Base-by-base conservation (phyloP, 2,113 vertebrate species). In the Felis chaus region DNA sequence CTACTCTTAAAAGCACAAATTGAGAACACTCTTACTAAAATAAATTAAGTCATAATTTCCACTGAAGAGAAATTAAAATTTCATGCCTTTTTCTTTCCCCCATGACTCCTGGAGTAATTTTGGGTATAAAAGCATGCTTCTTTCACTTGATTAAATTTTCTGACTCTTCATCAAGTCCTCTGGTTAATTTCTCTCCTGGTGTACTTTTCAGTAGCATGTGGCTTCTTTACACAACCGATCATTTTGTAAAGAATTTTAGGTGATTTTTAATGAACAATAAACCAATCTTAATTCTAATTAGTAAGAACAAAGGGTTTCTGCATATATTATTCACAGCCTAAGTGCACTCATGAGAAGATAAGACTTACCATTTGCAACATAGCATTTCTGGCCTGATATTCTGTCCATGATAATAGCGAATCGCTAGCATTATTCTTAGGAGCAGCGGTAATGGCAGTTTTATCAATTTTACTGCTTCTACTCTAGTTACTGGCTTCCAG, bases 181-280 rank as follows among this genome's bases (percentile, higher is more conserved):
- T 95, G 55, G 78, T 86, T 89, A 91, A 76, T 78, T 93, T 96
- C 21, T 96, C 19, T 96, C 53, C 45, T 91, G 33, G 33, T 89
- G 53, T 27, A 61, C 12, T 97, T 95, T 95, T 79, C 41, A 82
- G 6, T 89, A 97, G 29, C 65, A 18, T 89, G 29, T 53, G 9
- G 48, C 31, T 96, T 87, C 31, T 91, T 97, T 91, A 85, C 5
- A 89, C 19, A 87, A n/a, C 25, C 68, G 80, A 55, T 88, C 61
- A 18, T 83, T 31, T 87, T 95, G n/a, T 94, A n/a, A 90, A 96
- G 71, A 74, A 25, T 96, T 92, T 94, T 94, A 48, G 19, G 63
- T 96, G 55, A 73, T 93, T 96, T 96, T 97, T 85, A 95, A 93
- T 91, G 69, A 89, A 88, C 15, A 89, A 7, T 76, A 94, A 95